Base-by-base conservation (phyloP, 2,888 invertebrate species). In the Diabrotica balteata region DNA sequence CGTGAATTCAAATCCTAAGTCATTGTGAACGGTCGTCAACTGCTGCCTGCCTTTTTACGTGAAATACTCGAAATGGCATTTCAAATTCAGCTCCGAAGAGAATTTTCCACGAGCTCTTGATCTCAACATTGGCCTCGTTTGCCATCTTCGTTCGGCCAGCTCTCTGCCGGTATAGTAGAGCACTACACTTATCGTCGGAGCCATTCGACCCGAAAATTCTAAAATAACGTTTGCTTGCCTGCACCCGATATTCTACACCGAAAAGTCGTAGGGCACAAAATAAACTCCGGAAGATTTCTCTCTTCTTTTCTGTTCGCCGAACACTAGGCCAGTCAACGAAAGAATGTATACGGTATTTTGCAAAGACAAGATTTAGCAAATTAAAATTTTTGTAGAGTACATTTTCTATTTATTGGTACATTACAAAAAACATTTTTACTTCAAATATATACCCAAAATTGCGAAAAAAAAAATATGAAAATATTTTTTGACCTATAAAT, bases 101-200 rank as follows among this genome's bases (percentile, higher is more conserved):
- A 78, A 78, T 78, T 11, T 57, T 78, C 77, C 77, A 73, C 72
- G 67, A 75, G 76, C 76, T 78, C 78, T 78, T 78, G 78, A 78
- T 79, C 79, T 78, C 76, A 77, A 76, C 72, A 73, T 76, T 75
- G 77, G 75, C 75, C 77, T 78, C 79, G 79, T 78, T 79, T 78
- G 77, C 76, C 75, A 75, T 74, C 71, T 66, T 8, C 32, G 32
- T 22, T 59, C 59, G 59, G 32, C 55, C 55, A 49, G 11, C 52
- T 50, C 51, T 60, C 60, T 50, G 44, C 46, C 61, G 53, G 43
- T 55, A 55, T 43, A 62, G 55, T 49, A 55, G 47, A 62, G 53
- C 54, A 49, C 62, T 62, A 50, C 62, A 55, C 49, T 63, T 63
- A 49, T 55, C 43, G 32, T 44, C 43, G 47, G 51, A 71, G 53